Base-by-base conservation (phyloP, 2,113 vertebrate species). In the Phalacrocorax brasilianus region DNA sequence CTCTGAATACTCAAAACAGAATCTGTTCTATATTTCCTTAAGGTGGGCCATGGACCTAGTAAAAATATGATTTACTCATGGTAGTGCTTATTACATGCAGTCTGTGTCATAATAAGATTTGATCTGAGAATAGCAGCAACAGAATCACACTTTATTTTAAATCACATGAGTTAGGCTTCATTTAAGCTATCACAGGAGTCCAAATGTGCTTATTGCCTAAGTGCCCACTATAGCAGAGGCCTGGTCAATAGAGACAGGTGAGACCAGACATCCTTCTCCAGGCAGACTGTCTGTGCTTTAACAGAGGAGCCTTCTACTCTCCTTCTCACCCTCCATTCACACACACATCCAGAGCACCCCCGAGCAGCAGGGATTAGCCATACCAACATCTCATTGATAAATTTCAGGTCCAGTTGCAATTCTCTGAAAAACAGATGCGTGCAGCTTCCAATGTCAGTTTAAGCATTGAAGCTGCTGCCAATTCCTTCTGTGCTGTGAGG, bases 401-500 rank as follows among this genome's bases (percentile, higher is more conserved):
- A 75, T 97, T 96, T 26, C 95, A 99, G 99, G 99, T 99, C 66
- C 98, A 91, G 56, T 22, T 99, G 90, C 96, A 95, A 45, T 99
- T 99, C 96, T 98, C 98, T 4, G 89, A 97, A 13, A 68, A 96
- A 35, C 96, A 95, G 77, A 74, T 89, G 67, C 96, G 96, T 33
- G 98, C 99, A 35, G 98, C 97, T 33, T 97, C 96, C 56, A 95
- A 86, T 2, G 91, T 97, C 44, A 97, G 53, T 6, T 95, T 99
- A 35, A 94, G 73, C 15, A 91, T 99, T 32, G 91, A 97, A 79
- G 98, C 98, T 53, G 90, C 97, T 27, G 97, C 98, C 18, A 97
- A 97, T 35, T 99, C 99, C 20, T 68, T 99, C 59, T 99, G 99
- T 89, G 99, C 98, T 2, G 83, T 99, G n/a, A 96, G 97, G 62